Evolutionary conservation across 2,113 vertebrate species (phyloP).

Genomic region (Labrus mixtus): DNA sequence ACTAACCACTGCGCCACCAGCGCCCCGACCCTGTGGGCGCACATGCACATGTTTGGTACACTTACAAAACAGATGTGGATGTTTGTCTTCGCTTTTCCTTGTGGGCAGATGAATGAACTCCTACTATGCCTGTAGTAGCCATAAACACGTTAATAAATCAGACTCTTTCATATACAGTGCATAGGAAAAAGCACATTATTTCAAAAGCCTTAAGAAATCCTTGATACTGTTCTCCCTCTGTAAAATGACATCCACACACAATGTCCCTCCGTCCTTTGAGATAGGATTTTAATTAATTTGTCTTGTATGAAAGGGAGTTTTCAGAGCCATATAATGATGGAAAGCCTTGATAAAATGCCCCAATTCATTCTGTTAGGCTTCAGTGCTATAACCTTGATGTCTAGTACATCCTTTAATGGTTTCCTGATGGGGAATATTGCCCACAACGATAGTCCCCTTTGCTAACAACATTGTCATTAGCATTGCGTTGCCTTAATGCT

Average conservation of each 20-base stretch:
- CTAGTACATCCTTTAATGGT: conserved; percentile 21
- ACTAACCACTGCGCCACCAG: too few relatives aligned
- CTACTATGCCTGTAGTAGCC: background rate
- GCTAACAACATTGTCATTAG: conserved; percentile 51
- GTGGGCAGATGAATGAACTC: background rate
- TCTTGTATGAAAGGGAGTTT: conserved; percentile 1
- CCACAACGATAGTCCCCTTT: conserved; percentile 21
- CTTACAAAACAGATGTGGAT: conserved; percentile 3
- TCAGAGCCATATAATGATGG: conserved; percentile 7
- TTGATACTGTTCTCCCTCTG: conserved; percentile 1
- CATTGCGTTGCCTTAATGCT: conserved; percentile 28
- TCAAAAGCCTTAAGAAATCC: background rate
- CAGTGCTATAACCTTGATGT: conserved; percentile 33
- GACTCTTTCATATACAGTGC: background rate
- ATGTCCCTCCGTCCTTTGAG: background rate
- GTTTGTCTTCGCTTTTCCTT: conserved; percentile 15
- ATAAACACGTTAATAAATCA: background rate
- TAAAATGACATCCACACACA: conserved; percentile 8
- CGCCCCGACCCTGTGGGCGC: background rate
- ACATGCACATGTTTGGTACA: background rate
- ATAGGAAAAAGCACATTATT: background rate
- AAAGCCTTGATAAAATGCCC: conserved; percentile 12
- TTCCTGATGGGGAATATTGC: conserved; percentile 39
- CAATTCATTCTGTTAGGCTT: background rate
- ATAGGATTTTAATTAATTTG: conserved; percentile 21